A percentile compares a stretch with the other conserved stretches of the same genome.
phyloP scores from a whole-genome alignment of 2,113 vertebrate genomes.

The Xenopus tropicalis region DNA sequence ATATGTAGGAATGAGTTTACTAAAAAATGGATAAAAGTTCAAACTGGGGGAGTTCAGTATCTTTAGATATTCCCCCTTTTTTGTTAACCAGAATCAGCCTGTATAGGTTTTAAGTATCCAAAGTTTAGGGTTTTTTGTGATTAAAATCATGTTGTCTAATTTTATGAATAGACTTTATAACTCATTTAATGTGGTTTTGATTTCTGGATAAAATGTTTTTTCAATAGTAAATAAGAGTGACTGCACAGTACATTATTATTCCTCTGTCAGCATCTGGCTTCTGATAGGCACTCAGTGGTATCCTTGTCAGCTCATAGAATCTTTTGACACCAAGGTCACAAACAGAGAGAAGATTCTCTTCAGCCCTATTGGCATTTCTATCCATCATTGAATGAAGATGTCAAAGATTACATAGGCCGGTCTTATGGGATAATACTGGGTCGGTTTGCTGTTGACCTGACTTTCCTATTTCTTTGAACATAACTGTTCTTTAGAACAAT shows the following conservation, averaged over 20 bases:
- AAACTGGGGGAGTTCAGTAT: too few species aligned
- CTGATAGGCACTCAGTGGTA: conserved; percentile 65
- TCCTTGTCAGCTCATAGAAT: conserved; percentile 62
- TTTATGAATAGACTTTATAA: too few species aligned
- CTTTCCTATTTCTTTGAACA: conserved; percentile 55
- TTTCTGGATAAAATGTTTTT: neutral
- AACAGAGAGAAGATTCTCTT: conserved; percentile 51
- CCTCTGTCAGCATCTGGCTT: conserved; percentile 9
- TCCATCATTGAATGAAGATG: conserved; percentile 63
- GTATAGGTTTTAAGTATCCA: too few species aligned
- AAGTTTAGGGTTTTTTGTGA: too few species aligned
- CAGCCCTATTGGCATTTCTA: conserved; percentile 70
- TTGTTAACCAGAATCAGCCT: too few species aligned
- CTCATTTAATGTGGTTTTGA: too few species aligned
- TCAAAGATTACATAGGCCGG: conserved; percentile 54
- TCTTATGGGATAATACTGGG: conserved; percentile 49
- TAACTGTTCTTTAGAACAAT: conserved; percentile 52
- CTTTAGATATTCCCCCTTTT: too few species aligned
- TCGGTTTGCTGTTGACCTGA: conserved; percentile 48
- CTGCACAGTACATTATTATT: neutral
- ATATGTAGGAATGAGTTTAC: too few species aligned
- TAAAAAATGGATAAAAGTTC: too few species aligned
- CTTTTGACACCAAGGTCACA: conserved; percentile 68
- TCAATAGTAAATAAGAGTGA: neutral
- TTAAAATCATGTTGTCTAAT: too few species aligned